Conservation (phyloP, 1,140 invertebrate species). For the Trichomalopsis sarcophagae region DNA sequence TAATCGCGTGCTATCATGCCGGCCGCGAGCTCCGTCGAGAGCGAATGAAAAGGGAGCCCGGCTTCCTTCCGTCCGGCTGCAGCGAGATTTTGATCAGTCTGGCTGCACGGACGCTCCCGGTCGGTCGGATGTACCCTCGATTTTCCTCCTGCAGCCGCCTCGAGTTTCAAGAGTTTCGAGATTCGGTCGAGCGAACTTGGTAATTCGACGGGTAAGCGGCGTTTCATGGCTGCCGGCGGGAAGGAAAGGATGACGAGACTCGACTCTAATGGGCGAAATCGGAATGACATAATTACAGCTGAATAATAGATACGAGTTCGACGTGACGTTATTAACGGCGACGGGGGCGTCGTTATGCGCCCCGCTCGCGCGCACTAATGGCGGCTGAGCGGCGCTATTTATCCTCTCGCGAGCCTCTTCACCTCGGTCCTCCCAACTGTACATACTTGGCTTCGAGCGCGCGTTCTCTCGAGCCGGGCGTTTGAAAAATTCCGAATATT, state of each 20-base stretch:
- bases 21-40: background rate
- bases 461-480: too few species aligned
- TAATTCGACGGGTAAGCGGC: conserved; percentile 34
- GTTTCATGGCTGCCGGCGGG: background rate
- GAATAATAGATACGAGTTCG: conserved; percentile 35
- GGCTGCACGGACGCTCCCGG: background rate
- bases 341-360: background rate
- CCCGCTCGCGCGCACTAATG: background rate
- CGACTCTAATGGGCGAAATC: conserved; percentile 31
- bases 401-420: background rate
- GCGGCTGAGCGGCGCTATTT: background rate
- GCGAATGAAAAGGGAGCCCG: background rate
- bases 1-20: background rate
- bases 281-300: conserved; percentile 33
- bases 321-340: conserved; percentile 18
- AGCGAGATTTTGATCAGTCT: background rate
- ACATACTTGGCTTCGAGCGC: too few species aligned
- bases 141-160: too few species aligned
- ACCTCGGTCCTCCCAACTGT: too few species aligned
- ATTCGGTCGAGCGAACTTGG: conserved; percentile 20
- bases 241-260: background rate
- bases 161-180: background rate
- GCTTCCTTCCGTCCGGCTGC: background rate
- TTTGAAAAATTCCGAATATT: background rate
- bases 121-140: background rate